Evolutionary conservation across 23 tunicate genomes (phyloP), one percentile per base, ranked within the genome.

Genomic region (Phallusia fumigata): DNA sequence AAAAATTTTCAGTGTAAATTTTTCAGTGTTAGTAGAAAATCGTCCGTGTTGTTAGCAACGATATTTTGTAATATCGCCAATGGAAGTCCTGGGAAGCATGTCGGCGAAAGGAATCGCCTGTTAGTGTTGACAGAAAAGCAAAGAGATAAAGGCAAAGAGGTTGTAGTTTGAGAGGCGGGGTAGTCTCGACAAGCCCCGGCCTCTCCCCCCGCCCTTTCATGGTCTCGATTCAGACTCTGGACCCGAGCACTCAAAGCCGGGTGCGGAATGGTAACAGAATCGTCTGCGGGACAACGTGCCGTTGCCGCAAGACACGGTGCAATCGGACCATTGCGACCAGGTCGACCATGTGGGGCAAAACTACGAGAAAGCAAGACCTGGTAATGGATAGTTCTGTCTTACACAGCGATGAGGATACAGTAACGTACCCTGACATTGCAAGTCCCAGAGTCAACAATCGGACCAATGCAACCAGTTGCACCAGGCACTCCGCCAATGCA

Each of bases 251-350:
- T 74, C 40, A 74, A 13, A 0, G 3, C 40, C 40, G 36, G 36
- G 77, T 44, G 83, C 2, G 0, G 40, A 33, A 31, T 40, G 31
- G 22, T 72, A 74, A 53, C 90, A 87, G 32, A 87, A 31, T 74
- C 90, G 76, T 8, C 64, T 22, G 51, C 93, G 52, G 45, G 34
- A 45, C 49, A 58, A 52, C 15, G 52, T 53, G 18, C 93, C 93
- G 33, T 76, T 58, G 19, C 88, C 88, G 44, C 93, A 89, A 51
- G 93, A 76, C 15, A 72, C 69, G 15, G 73, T 77, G 75, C 93
- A 89, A 5, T 40, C 40, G 13, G 76, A 33, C 85, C 84, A 79
- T 12, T 45, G 26, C 0, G 50, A 26, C 93, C 93, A 89, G 24
- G 44, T 32, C 44, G 81, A 74, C 86, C 86, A 83, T 18, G 51